These are phyloP conservation scores for Threskiornis aethiopicus DNA, from an alignment of 2,797 vertebrate species.

Conservation along the genomic window DNA sequence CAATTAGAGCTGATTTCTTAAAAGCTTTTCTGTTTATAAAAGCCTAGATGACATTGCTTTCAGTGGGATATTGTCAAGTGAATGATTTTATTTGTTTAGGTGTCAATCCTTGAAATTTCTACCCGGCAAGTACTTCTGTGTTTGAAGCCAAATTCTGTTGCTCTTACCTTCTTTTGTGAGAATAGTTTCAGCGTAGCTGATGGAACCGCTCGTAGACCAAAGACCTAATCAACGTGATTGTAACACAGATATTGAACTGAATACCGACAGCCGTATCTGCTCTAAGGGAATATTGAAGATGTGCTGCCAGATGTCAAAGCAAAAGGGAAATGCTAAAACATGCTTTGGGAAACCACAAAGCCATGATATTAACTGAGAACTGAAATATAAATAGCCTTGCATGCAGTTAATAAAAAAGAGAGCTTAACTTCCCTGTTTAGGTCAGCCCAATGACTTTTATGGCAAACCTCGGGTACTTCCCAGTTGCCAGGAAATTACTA, in stretches of 20 bases:
- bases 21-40: slow-evolving; percentile 14
- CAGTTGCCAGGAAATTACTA: background rate
- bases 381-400: background rate
- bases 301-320: background rate
- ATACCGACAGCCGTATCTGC: background rate
- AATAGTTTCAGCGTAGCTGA: background rate
- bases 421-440: background rate
- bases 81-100: background rate
- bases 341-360: background rate
- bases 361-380: background rate
- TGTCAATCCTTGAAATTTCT: background rate
- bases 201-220: background rate
- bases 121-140: background rate
- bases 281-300: background rate
- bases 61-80: background rate
- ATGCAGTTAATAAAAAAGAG: background rate
- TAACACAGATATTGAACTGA: background rate
- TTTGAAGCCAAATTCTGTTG: background rate
- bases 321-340: background rate
- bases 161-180: background rate
- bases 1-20: slow-evolving; percentile 6
- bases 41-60: background rate
- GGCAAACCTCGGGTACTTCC: background rate
- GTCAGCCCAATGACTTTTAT: background rate
- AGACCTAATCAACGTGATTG: background rate